Base-by-base conservation (phyloP, 1,140 invertebrate species). In the Bombyx mandarina region DNA sequence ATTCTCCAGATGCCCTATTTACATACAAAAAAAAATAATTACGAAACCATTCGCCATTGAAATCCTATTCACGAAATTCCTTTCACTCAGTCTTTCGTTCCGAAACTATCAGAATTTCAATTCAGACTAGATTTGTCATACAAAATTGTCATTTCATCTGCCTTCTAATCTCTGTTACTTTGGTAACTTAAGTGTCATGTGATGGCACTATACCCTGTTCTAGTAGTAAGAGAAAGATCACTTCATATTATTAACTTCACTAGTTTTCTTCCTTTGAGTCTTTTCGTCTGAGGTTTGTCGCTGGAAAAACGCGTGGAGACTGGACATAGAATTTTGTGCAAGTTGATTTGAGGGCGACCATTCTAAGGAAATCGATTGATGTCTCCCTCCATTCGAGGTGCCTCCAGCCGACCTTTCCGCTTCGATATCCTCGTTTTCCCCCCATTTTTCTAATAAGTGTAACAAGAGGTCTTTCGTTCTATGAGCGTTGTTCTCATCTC, bases 361-460 rank as follows among this genome's bases (percentile, higher is more conserved):
- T 70, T 91, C 90, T 46, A 89, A 73, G 0, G 90, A 91, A 65
- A 91, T 82, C 0, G 90, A 90, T 56, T 89, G 86, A 68, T 91
- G 90, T 70, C 90, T 76, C 7, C 82, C 81, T 8, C 76, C 72
- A 45, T 75, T 85, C 1, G 84, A 82, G 7, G 84, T 84, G 6
- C 84, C 84, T 22, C 84, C 84, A 3, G 79, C 80, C 4, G 80
- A 74, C 56, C 86, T 76, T 57, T 83, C 74, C 3, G 80, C 81
- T 69, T 82, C 80, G 18, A 82, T 77, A 60, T 79, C 83, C 60
- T 84, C 86, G 61, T 73, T 88, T 51, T 93, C 91, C 2, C 92
- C 92, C 92, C 93, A 94, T 75, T 94, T 93, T 57, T 93, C 92
- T 44, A 95, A 73, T 48, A 95, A 79, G 77, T 93, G 91, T 18